Evolutionary conservation across 2,113 vertebrate species (phyloP).

Genomic region (Cyanoderma ruficeps): DNA sequence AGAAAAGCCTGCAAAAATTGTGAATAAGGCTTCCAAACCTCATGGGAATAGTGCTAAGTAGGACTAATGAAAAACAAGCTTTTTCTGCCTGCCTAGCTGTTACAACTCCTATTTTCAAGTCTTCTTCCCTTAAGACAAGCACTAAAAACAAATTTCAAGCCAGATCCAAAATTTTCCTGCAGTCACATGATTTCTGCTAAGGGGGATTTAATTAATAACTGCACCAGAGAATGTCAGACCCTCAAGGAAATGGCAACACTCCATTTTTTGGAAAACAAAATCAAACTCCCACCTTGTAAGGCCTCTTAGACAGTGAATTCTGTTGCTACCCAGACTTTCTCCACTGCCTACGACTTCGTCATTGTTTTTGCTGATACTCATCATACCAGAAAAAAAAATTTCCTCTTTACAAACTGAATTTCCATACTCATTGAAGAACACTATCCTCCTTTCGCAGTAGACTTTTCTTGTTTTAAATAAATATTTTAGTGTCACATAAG

Average conservation of each 20-base stretch:
- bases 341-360: background rate
- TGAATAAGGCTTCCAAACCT: conserved; percentile 6
- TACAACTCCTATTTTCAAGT: background rate
- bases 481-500: background rate
- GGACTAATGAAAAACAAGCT: background rate
- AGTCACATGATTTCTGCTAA: background rate
- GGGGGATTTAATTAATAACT: background rate
- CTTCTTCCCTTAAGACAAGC: conserved; percentile 15
- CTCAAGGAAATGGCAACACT: background rate
- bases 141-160: background rate
- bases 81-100: background rate
- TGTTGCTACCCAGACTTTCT: background rate
- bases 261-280: background rate
- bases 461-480: background rate
- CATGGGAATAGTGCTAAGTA: background rate
- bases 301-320: background rate
- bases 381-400: background rate
- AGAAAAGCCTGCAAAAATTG: conserved; percentile 4
- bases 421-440: background rate
- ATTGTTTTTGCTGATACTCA: background rate
- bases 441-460: background rate
- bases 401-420: background rate
- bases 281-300: background rate
- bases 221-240: background rate
- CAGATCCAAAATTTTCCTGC: background rate